These are phyloP conservation scores for Styela plicata DNA, from an alignment of 23 tunicate species.

Conservation along the genomic window DNA sequence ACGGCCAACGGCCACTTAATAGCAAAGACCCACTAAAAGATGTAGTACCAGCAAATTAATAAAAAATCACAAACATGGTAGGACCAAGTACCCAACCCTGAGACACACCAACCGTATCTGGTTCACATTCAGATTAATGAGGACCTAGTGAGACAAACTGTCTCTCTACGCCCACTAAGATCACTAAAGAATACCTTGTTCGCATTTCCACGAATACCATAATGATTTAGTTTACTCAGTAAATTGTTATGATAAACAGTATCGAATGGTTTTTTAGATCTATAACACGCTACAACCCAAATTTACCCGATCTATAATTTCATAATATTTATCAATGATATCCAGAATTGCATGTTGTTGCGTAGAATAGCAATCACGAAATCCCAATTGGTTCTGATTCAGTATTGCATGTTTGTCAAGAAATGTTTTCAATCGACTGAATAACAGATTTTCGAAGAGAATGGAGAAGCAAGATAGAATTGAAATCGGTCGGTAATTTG, in stretches of 20 bases:
- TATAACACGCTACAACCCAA: neutral
- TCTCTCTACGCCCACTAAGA: neutral
- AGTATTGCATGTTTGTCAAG: neutral
- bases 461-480: neutral
- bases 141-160: neutral
- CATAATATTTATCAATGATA: too few relatives aligned
- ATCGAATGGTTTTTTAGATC: neutral
- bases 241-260: neutral
- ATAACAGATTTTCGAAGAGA: neutral
- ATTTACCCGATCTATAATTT: neutral
- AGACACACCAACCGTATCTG: neutral
- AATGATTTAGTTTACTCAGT: neutral
- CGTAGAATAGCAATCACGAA: neutral
- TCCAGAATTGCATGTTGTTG: neutral
- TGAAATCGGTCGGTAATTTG: neutral
- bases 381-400: neutral
- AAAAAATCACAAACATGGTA: neutral
- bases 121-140: neutral
- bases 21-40: too few relatives aligned
- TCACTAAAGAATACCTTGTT: neutral
- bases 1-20: too few relatives aligned
- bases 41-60: too few relatives aligned
- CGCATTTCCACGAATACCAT: neutral
- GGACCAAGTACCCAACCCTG: constrained; percentile 1
- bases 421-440: neutral